A percentile compares a stretch with the other conserved stretches of the same genome.
phyloP scores from a whole-genome alignment of 2,113 vertebrate species.

The Microtus pennsylvanicus region DNA sequence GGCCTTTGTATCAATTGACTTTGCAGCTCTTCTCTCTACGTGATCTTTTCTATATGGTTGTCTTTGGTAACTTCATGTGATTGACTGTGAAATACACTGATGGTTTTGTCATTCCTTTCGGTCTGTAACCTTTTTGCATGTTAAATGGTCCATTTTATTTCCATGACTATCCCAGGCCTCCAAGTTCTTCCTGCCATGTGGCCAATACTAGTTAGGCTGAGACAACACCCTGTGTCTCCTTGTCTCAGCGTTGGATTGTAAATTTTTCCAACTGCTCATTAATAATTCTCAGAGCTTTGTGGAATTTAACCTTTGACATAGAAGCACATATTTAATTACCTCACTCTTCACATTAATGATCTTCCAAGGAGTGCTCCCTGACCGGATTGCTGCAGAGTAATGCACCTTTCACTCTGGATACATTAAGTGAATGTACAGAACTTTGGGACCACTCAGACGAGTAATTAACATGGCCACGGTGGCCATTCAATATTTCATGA shows the following conservation, averaged over 20 bases:
- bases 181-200: background rate
- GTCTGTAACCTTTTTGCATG: background rate
- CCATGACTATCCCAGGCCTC: background rate
- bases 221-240: background rate
- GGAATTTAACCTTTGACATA: slow-evolving; percentile 63
- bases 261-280: slow-evolving; percentile 14
- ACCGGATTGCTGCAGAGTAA: slow-evolving; percentile 35
- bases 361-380: slow-evolving; percentile 44
- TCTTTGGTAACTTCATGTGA: background rate
- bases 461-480: slow-evolving; percentile 19
- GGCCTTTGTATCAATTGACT: too few relatives aligned
- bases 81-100: background rate
- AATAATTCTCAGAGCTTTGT: slow-evolving; percentile 64
- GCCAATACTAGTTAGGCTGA: background rate
- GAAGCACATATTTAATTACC: slow-evolving; percentile 67
- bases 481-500: background rate
- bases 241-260: background rate
- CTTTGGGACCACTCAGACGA: background rate
- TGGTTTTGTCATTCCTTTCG: background rate
- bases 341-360: slow-evolving; percentile 71
- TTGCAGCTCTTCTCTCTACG: accelerated
- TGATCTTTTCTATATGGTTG: background rate
- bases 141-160: background rate
- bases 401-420: slow-evolving; percentile 28
- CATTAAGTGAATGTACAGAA: slow-evolving; percentile 54